phyloP scores from a whole-genome alignment of 2,113 vertebrate species.

The Antigone vipio region DNA sequence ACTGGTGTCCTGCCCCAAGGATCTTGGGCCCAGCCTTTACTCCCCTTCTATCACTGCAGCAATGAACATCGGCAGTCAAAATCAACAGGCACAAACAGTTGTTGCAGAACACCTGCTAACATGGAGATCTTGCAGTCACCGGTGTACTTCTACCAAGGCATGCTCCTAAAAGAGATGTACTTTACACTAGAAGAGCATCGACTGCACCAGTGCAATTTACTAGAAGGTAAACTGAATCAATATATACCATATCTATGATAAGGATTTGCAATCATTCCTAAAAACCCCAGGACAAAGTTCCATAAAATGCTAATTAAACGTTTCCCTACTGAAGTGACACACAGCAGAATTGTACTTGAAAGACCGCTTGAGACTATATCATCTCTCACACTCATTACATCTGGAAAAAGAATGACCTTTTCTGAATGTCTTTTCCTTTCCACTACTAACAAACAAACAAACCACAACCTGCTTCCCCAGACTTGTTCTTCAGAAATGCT shows the following conservation, averaged over 20 bases:
- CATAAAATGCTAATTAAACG: not conserved
- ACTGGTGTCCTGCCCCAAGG: not conserved
- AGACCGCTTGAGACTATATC: not conserved
- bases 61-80: not conserved
- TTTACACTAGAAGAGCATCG: fast-evolving
- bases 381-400: not conserved
- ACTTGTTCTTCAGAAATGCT: not conserved
- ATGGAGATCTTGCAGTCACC: fast-evolving
- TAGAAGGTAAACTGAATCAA: not conserved
- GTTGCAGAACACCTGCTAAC: not conserved
- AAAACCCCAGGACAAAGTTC: not conserved
- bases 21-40: not conserved
- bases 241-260: fast-evolving
- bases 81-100: not conserved
- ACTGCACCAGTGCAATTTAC: not conserved
- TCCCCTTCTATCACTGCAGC: not conserved
- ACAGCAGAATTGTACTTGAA: not conserved
- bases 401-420: not conserved
- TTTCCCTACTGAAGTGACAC: not conserved
- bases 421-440: not conserved
- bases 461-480: not conserved
- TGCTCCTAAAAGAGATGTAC: not conserved
- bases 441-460: not conserved
- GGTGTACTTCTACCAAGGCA: fast-evolving
- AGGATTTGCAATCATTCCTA: not conserved